Evolutionary conservation across 1,140 invertebrate genomes (phyloP).

Genomic region (Antheraea mylitta): DNA sequence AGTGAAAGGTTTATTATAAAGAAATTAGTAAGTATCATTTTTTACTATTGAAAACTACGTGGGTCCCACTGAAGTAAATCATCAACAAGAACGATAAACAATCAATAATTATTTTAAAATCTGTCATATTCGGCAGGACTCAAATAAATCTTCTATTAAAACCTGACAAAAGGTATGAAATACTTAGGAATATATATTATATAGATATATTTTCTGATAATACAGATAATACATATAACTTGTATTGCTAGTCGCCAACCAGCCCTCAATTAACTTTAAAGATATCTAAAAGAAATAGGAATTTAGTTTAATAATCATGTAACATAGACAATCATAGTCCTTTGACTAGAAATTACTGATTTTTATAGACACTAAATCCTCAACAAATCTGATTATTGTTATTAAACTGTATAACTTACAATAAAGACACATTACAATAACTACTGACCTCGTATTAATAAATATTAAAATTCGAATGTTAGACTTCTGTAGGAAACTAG

Average conservation of each 20-base stretch:
- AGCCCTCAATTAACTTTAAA: constrained; percentile 20
- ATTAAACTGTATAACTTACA: constrained; percentile 48
- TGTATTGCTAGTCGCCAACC: constrained; percentile 12
- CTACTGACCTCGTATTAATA: constrained; percentile 75
- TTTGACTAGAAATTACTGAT: constrained; percentile 72
- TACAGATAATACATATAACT: no score
- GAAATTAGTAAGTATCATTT: no score
- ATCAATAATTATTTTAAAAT: neutral
- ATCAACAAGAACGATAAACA: neutral
- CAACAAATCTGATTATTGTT: constrained; percentile 48
- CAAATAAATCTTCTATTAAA: no score
- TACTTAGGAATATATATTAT: no score
- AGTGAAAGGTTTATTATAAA: no score
- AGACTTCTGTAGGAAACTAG: constrained; percentile 58
- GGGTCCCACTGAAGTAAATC: neutral
- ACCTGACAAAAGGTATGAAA: no score
- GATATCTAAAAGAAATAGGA: constrained; percentile 7
- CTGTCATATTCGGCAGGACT: no score
- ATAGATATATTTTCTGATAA: no score
- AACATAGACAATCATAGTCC: constrained; percentile 68
- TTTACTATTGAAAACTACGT: neutral
- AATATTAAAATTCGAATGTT: constrained; percentile 68
- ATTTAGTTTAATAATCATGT: constrained; percentile 22
- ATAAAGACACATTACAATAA: constrained; percentile 43
- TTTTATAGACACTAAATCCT: constrained; percentile 35